phyloP scores from a whole-genome alignment of 2,888 invertebrate genomes.

The Bembecia ichneumoniformis region DNA sequence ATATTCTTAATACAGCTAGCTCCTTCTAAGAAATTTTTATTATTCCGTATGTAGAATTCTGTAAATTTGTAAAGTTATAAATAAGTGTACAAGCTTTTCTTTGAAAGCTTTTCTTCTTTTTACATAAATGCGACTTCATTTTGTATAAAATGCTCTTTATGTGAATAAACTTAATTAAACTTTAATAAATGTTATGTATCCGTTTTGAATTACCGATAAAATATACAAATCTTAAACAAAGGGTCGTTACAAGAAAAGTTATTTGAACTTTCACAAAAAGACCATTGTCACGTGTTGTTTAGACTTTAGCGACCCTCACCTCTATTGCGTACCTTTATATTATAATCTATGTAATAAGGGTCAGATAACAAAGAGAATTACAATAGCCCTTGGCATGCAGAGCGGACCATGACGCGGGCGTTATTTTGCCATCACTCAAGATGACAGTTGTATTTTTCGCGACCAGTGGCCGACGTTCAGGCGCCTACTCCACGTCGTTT shows the following conservation, averaged over 20 bases:
- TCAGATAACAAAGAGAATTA: conserved; percentile 46
- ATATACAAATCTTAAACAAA: too few relatives aligned
- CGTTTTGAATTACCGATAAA: too few relatives aligned
- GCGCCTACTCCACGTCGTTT: conserved; percentile 59
- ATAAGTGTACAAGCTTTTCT: too few relatives aligned
- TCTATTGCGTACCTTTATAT: conserved; percentile 29
- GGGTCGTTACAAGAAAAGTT: not conserved
- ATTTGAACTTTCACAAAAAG: not conserved
- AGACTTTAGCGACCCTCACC: conserved; percentile 26
- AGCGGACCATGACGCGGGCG: conserved; percentile 55
- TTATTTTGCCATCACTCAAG: conserved; percentile 69
- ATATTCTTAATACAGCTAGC: too few relatives aligned
- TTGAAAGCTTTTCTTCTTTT: too few relatives aligned
- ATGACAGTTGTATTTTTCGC: conserved; percentile 70
- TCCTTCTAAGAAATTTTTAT: too few relatives aligned
- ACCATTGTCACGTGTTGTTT: conserved; percentile 5
- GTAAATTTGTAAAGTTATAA: too few relatives aligned
- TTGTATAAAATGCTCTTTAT: too few relatives aligned
- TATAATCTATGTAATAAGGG: conserved; percentile 52
- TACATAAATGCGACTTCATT: too few relatives aligned
- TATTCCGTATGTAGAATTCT: too few relatives aligned
- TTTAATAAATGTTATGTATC: too few relatives aligned
- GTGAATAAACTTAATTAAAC: too few relatives aligned
- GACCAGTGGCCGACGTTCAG: conserved; percentile 59
- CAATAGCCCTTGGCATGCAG: conserved; percentile 60